These are phyloP conservation scores for Brachirus orientalis DNA, from an alignment of 2,113 vertebrate genomes.

Conservation along the genomic window DNA sequence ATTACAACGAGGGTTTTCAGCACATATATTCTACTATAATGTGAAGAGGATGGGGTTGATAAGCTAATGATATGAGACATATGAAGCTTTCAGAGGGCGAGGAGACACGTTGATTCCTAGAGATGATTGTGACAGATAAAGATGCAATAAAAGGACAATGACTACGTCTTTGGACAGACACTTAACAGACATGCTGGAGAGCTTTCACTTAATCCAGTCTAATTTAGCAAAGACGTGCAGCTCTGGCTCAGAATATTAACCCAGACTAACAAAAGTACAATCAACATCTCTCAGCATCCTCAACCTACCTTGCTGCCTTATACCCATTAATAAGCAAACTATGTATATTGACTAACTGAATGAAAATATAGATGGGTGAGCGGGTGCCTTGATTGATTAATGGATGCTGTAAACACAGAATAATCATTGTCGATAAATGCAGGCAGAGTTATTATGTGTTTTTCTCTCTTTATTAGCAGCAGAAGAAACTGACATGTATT, in stretches of 20 bases:
- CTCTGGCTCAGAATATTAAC: slow-evolving; percentile 68
- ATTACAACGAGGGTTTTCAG: slow-evolving; percentile 65
- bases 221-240: slow-evolving; percentile 59
- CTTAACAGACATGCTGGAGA: slow-evolving; percentile 57
- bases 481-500: background rate
- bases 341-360: slow-evolving; percentile 19
- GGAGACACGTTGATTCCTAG: slow-evolving; percentile 58
- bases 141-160: slow-evolving; percentile 47
- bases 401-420: slow-evolving; percentile 35
- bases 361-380: slow-evolving; percentile 11
- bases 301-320: slow-evolving; percentile 36
- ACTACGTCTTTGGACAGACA: slow-evolving; percentile 63
- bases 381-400: slow-evolving; percentile 46
- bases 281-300: slow-evolving; percentile 63
- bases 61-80: slow-evolving; percentile 63
- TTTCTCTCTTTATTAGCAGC: background rate
- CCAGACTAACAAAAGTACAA: slow-evolving; percentile 63
- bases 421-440: slow-evolving; percentile 34
- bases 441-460: slow-evolving; percentile 8
- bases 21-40: slow-evolving; percentile 58
- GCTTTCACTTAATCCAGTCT: slow-evolving; percentile 73
- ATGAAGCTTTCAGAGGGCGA: slow-evolving; percentile 60
- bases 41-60: slow-evolving; percentile 58
- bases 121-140: slow-evolving; percentile 60
- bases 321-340: slow-evolving; percentile 39